Evolutionary conservation across 2,888 invertebrate species (phyloP).

Genomic region (Ormyrus labotus): DNA sequence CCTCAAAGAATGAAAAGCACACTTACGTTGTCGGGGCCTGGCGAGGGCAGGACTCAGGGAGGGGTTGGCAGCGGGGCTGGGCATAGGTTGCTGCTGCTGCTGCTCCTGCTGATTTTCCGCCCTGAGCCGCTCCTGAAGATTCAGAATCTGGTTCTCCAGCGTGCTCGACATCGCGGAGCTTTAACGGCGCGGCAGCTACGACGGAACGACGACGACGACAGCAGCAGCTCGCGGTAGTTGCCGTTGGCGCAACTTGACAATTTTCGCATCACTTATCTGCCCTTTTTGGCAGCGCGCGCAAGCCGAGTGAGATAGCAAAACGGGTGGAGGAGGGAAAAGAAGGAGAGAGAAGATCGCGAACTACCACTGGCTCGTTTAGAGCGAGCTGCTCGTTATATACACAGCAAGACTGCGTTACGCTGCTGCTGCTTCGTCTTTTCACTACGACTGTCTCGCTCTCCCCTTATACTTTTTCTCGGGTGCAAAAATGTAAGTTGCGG

Average conservation of each 20-base stretch:
- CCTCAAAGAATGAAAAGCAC: neutral
- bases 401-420: neutral
- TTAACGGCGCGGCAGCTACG: conserved; percentile 44
- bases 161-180: conserved; percentile 81
- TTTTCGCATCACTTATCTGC: conserved; percentile 71
- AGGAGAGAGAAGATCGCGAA: neutral
- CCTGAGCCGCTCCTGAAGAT: conserved; percentile 87
- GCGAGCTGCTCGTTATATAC: neutral
- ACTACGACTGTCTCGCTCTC: conserved; percentile 9
- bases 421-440: neutral
- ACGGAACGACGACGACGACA: conserved; percentile 42
- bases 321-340: neutral
- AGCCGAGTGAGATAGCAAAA: conserved; percentile 50
- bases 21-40: conserved; percentile 83
- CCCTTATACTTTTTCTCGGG: neutral
- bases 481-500: conserved; percentile 5
- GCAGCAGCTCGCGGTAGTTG: conserved; percentile 48
- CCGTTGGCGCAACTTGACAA: conserved; percentile 63
- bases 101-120: conserved; percentile 80
- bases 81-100: conserved; percentile 66
- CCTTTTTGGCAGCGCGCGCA: conserved; percentile 69
- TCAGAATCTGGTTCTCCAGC: conserved; percentile 88
- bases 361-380: neutral
- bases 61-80: conserved; percentile 64
- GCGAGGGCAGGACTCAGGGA: conserved; percentile 71